These are phyloP conservation scores for Leptarthrus brevirostris DNA, from an alignment of 2,888 invertebrate species.

Conservation along the genomic window DNA sequence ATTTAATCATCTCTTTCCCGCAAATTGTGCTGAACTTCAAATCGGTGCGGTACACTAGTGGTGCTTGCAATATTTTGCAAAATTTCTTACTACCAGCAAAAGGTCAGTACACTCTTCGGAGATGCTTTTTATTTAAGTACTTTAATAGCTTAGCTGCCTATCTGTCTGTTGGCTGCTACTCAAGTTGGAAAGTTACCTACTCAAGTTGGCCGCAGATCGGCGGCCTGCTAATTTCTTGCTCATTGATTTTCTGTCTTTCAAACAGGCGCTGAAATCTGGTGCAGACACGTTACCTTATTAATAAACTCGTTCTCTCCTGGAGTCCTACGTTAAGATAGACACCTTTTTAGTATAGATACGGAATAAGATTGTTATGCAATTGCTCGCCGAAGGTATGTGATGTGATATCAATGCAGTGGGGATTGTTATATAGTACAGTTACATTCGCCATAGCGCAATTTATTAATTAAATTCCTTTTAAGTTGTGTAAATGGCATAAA, in stretches of 20 bases:
- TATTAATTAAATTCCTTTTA: no score
- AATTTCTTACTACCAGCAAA: conserved; percentile 35
- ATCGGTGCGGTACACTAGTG: background rate
- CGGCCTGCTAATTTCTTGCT: background rate
- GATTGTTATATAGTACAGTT: no score
- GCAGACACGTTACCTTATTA: background rate
- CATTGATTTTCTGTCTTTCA: background rate
- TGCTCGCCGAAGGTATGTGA: no score
- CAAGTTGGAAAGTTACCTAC: background rate
- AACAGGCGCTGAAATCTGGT: background rate
- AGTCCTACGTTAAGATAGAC: background rate
- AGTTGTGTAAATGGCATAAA: no score
- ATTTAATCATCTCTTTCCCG: conserved; percentile 18
- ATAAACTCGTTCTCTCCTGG: background rate
- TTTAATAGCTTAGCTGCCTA: conserved; percentile 2
- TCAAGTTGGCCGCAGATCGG: background rate
- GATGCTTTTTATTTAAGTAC: conserved; percentile 22
- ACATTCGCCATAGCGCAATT: no score
- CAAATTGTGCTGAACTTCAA: background rate
- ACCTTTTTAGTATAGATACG: no score
- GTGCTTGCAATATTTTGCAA: conserved; percentile 17
- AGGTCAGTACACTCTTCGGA: conserved; percentile 47
- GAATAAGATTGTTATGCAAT: no score
- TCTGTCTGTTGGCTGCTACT: background rate
- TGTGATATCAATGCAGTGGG: no score